Percentiles rank a stretch among this genome's conserved stretches.
Evolutionary conservation across 2,113 vertebrate species (phyloP).

Genomic region (Hippocampus comes): DNA sequence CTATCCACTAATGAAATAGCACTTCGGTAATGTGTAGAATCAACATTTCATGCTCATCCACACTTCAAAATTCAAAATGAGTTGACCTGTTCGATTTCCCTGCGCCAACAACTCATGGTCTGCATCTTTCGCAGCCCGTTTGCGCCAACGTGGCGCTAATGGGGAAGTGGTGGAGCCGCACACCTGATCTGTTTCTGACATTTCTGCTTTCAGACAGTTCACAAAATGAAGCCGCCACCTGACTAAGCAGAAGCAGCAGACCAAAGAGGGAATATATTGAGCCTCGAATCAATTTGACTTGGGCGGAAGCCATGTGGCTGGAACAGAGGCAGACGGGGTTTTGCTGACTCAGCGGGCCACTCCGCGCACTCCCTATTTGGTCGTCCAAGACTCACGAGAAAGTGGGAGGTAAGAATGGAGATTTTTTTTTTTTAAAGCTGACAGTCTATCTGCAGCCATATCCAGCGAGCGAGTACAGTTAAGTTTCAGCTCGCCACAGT

Average conservation of each 20-base stretch:
- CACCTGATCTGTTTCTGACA: conserved; percentile 31
- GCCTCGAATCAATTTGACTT: conserved; percentile 45
- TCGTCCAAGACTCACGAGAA: background rate
- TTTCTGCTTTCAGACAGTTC: conserved; percentile 20
- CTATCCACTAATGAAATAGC: background rate
- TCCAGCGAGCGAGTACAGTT: background rate
- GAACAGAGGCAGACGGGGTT: conserved; percentile 22
- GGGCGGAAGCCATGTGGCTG: conserved; percentile 30
- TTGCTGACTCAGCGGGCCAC: conserved; percentile 44
- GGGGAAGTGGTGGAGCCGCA: conserved; percentile 18
- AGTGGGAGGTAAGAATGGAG: background rate
- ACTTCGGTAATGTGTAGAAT: background rate
- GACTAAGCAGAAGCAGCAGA: conserved; percentile 29
- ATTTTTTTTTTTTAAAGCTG: background rate
- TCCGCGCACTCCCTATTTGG: background rate
- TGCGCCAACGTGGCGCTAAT: conserved; percentile 33
- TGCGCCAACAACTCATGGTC: background rate
- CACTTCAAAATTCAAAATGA: background rate
- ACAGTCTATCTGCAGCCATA: background rate
- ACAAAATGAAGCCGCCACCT: conserved; percentile 22
- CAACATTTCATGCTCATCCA: background rate
- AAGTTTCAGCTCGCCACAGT: background rate
- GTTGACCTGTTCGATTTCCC: background rate
- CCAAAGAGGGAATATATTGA: conserved; percentile 24
- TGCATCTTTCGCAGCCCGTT: conserved; percentile 5